A percentile compares a stretch with the other conserved stretches of the same genome.
Evolutionary conservation across 2,888 invertebrate species (phyloP).

Genomic region (Oligia fasciuncula): DNA sequence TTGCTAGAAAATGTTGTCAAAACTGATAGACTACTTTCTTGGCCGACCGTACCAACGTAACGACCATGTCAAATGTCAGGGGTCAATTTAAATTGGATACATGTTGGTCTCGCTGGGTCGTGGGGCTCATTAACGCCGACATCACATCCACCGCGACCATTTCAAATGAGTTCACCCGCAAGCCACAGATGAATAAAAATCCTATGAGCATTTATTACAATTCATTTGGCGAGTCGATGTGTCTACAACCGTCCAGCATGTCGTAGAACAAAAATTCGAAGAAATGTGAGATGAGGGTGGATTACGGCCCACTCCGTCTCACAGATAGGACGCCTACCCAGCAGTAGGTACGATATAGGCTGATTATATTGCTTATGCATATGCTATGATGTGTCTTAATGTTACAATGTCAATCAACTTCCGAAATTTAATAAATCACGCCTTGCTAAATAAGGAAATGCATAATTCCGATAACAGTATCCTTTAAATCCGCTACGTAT

Average conservation of each 20-base stretch:
- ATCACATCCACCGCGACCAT: conserved; percentile 67
- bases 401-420: neutral
- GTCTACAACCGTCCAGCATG: neutral
- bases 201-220: conserved; percentile 23
- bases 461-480: neutral
- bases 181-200: conserved; percentile 32
- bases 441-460: neutral
- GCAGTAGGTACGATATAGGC: neutral
- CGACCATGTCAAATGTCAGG: conserved; percentile 61
- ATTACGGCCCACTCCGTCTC: neutral
- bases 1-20: neutral
- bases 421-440: neutral
- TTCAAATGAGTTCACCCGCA: conserved; percentile 58
- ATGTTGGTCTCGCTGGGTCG: conserved; percentile 56
- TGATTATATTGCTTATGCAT: neutral
- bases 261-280: neutral
- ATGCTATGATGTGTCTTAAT: neutral
- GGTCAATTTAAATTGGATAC: conserved; percentile 66
- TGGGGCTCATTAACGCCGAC: conserved; percentile 69
- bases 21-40: neutral
- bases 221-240: conserved; percentile 4
- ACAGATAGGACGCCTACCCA: no score
- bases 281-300: neutral
- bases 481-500: neutral
- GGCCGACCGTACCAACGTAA: conserved; percentile 33